These are phyloP conservation scores for Malurus alboscapulatus DNA, from an alignment of 2,113 vertebrate genomes.

Conservation along the genomic window DNA sequence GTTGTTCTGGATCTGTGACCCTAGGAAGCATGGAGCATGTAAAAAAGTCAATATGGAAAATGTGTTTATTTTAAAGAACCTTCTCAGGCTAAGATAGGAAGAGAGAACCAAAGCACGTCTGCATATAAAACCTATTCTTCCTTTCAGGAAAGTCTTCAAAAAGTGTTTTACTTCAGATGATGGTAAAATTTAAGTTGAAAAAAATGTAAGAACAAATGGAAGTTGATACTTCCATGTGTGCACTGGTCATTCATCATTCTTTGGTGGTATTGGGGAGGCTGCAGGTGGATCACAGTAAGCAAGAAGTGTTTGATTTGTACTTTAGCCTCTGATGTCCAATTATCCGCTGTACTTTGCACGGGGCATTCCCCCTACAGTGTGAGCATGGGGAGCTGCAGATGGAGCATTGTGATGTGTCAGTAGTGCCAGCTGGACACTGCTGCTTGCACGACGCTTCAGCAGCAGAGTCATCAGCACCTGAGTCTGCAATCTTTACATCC, in stretches of 20 bases:
- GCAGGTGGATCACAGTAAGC: not conserved
- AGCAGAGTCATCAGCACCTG: not conserved
- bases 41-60: not conserved
- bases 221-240: not conserved
- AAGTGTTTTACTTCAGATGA: not conserved
- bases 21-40: not conserved
- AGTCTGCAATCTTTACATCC: not conserved
- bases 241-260: not conserved
- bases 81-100: not conserved
- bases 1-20: not conserved
- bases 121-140: not conserved
- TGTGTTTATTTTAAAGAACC: not conserved
- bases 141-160: not conserved
- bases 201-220: not conserved
- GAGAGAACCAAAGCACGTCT: not conserved
- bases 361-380: not conserved
- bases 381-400: not conserved
- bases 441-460: not conserved
- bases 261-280: not conserved
- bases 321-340: not conserved
- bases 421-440: not conserved
- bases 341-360: not conserved
- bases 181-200: not conserved
- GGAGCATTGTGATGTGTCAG: accelerated
- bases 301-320: not conserved